Evolutionary conservation across 2,113 vertebrate species (phyloP).

Genomic region (Gymnogyps californianus): DNA sequence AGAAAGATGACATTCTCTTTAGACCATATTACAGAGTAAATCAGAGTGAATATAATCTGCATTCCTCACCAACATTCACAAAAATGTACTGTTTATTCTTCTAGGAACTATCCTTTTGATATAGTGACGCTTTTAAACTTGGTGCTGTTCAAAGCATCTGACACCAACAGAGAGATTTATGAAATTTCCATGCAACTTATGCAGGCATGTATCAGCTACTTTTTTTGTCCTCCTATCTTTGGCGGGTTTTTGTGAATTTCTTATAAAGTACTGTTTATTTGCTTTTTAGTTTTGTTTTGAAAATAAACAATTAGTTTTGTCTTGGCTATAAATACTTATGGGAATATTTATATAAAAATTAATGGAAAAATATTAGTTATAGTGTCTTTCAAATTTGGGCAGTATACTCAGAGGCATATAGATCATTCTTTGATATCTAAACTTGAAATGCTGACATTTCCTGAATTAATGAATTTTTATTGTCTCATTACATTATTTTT

Average conservation of each 20-base stretch:
- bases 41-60: neutral
- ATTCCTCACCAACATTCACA: neutral
- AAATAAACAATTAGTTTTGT: neutral
- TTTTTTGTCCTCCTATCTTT: neutral
- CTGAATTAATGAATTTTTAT: neutral
- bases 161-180: conserved; percentile 96
- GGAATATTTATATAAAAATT: neutral
- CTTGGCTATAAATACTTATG: neutral
- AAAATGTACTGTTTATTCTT: conserved; percentile 56
- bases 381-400: neutral
- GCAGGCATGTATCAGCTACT: conserved; percentile 80
- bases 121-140: conserved; percentile 94
- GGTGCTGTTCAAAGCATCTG: conserved; percentile 96
- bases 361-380: neutral
- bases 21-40: neutral
- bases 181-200: conserved; percentile 99
- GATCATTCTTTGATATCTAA: neutral
- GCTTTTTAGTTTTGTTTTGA: neutral
- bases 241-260: neutral
- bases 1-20: neutral
- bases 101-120: conserved; percentile 97
- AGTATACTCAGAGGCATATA: neutral
- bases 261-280: neutral
- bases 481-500: neutral
- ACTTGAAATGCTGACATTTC: neutral